phyloP scores from a whole-genome alignment of 2,797 vertebrate species.

The Apogon talboti region DNA sequence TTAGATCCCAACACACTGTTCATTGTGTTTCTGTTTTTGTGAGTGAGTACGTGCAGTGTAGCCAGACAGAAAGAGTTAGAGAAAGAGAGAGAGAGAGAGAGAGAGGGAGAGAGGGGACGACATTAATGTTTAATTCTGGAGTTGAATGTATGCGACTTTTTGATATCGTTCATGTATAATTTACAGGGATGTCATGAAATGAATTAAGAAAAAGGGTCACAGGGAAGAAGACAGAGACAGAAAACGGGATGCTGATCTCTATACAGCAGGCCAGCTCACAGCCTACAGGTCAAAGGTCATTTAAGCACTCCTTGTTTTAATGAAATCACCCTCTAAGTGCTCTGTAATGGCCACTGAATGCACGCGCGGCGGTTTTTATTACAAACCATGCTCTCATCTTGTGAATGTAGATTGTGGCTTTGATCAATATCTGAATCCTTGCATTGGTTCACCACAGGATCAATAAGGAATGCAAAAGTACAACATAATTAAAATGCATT shows the following conservation, averaged over 20 bases:
- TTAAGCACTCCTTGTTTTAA: slow-evolving; percentile 11
- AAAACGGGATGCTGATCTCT: not conserved
- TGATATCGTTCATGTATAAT: slow-evolving; percentile 34
- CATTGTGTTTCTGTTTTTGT: not conserved
- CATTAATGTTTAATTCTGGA: slow-evolving; percentile 51
- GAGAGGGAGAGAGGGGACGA: not conserved
- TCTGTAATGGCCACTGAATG: slow-evolving; percentile 15
- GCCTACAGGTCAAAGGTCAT: slow-evolving; percentile 31
- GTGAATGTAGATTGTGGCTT: slow-evolving; percentile 18
- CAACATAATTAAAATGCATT: slow-evolving; percentile 42
- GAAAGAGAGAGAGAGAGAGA: slow-evolving; percentile 9
- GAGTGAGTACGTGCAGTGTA: slow-evolving; percentile 1
- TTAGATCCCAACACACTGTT: slow-evolving; percentile 12
- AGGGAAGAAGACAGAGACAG: slow-evolving; percentile 6
- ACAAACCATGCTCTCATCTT: not conserved
- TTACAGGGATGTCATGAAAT: slow-evolving; percentile 17
- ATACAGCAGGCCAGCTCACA: not conserved
- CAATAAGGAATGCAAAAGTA: slow-evolving; percentile 48
- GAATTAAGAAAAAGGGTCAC: slow-evolving; percentile 20
- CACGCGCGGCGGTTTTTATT: not conserved
- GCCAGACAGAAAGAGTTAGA: not conserved
- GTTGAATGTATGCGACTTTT: slow-evolving; percentile 34
- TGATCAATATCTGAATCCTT: slow-evolving; percentile 42
- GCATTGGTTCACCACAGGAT: slow-evolving; percentile 22
- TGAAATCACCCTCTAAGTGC: slow-evolving; percentile 29